Base-by-base conservation (phyloP, 2,113 vertebrate species). In the Lonchura striata region DNA sequence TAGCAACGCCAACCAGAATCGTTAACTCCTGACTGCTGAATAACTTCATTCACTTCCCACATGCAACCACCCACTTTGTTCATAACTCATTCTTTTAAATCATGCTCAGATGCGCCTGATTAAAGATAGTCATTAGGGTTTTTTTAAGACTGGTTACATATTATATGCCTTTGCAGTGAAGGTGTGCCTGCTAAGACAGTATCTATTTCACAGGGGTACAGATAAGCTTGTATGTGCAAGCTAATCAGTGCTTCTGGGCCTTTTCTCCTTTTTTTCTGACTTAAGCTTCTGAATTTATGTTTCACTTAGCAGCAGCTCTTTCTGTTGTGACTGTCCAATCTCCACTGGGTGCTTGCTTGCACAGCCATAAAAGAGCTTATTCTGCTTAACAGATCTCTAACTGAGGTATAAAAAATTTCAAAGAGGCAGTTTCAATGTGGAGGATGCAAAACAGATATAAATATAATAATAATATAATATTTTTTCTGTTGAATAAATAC, bases 1-100 rank as follows among this genome's bases (percentile, higher is more conserved):
- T 78, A 88, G 50, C 53, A 92, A 24, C 22, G 49, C 76, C 75
- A 82, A 83, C 75, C 60, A 64, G 61, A 64, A 63, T 82, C 0
- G 6, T 88, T 93, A 91, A 78, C 71, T 95, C 72, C 85, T 94
- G 79, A 56, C 42, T 2, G 5, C 76, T 18, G 4, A 77, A 83
- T 31, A 86, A 81, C 42, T 90, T 57, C 47, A 75, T 82, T 95
- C 79, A 75, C 93, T 93, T 94, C 95, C 93, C 90, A 97, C 90
- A 27, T 81, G 41, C 47, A 84, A 8, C 76, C 92, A 90, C 94
- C 85, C 92, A 94, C 93, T 81, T n/a, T 86, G 31, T 63, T 80
- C 82, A 54, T 92, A 90, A 60, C 35, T 94, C 47, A 44, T 88
- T 95, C 47, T 81, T 93, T 84, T 78, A 94, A 92, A 71, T 78